phyloP scores from a whole-genome alignment of 2,888 invertebrate species.

The Mechanitis mazaeus region DNA sequence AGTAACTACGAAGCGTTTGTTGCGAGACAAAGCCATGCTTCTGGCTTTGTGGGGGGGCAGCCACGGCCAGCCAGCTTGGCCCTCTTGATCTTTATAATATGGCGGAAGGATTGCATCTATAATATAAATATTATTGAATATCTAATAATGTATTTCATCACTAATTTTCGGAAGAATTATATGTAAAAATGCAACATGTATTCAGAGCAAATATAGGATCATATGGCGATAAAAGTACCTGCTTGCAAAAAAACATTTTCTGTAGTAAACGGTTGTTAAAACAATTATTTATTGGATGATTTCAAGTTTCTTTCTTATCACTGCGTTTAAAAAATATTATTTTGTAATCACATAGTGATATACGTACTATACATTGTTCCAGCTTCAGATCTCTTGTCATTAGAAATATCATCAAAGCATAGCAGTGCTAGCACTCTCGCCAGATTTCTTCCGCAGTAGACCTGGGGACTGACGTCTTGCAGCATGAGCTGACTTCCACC shows the following conservation, averaged over 20 bases:
- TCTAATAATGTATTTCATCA: no score
- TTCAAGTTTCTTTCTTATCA: no score
- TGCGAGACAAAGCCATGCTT: conserved; percentile 35
- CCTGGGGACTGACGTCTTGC: conserved; percentile 39
- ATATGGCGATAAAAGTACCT: no score
- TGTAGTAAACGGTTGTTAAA: no score
- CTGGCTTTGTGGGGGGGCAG: conserved; percentile 40
- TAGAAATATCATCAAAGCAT: conserved; percentile 37
- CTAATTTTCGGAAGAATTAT: not conserved
- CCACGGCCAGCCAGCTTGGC: conserved; percentile 45
- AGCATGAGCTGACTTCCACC: conserved; percentile 30
- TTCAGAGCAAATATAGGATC: no score
- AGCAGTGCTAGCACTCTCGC: conserved; percentile 44
- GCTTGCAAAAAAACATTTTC: no score
- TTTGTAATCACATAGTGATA: not conserved
- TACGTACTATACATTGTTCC: conserved; percentile 33
- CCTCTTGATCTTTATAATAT: conserved; percentile 46
- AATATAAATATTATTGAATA: conserved; percentile 11
- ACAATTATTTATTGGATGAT: no score
- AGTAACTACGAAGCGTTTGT: conserved; percentile 47
- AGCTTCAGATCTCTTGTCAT: conserved; percentile 40
- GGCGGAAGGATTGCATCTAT: conserved; percentile 44
- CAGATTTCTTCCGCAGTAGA: conserved; percentile 50
- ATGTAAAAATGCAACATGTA: not conserved
- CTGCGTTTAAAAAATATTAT: no score